These are phyloP conservation scores for Solenopsis invicta DNA, from an alignment of 1,140 invertebrate genomes.

Conservation along the genomic window DNA sequence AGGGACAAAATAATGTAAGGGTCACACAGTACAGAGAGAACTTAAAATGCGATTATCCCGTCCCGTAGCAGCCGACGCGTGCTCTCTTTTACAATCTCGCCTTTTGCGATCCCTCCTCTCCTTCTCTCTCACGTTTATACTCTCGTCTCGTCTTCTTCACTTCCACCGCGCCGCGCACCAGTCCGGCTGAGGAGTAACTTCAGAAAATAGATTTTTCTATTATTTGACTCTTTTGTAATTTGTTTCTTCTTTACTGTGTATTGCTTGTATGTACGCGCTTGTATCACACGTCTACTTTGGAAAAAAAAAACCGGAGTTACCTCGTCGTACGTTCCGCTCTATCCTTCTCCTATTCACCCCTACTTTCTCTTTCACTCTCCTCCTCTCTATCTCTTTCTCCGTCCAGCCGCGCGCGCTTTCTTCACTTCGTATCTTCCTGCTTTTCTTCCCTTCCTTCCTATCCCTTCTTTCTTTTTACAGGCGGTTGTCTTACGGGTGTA, in stretches of 20 bases:
- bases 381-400: background rate
- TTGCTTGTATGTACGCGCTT: conserved; percentile 24
- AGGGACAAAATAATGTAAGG: conserved; percentile 85
- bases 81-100: conserved; percentile 60
- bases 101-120: background rate
- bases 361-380: conserved; percentile 30
- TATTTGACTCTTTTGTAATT: conserved; percentile 35
- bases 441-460: conserved; percentile 32
- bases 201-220: conserved; percentile 63
- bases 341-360: conserved; percentile 19
- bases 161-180: conserved; percentile 43
- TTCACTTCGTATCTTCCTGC: conserved; percentile 61
- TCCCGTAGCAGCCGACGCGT: conserved; percentile 63
- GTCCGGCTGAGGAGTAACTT: conserved; percentile 44
- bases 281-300: conserved; percentile 41
- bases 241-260: conserved; percentile 56
- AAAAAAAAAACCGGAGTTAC: conserved; percentile 45
- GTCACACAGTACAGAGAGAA: conserved; percentile 80
- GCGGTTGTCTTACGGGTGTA: conserved; percentile 64
- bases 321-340: conserved; percentile 49
- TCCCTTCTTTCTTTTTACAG: conserved; percentile 60
- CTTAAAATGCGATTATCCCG: conserved; percentile 75
- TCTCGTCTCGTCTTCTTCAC: conserved; percentile 38
- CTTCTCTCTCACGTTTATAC: conserved; percentile 12
- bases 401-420: conserved; percentile 27